Percentiles rank a stretch among this genome's conserved stretches.
phyloP scores from a whole-genome alignment of 2,113 vertebrate genomes.

The Semicossyphus pulcher region DNA sequence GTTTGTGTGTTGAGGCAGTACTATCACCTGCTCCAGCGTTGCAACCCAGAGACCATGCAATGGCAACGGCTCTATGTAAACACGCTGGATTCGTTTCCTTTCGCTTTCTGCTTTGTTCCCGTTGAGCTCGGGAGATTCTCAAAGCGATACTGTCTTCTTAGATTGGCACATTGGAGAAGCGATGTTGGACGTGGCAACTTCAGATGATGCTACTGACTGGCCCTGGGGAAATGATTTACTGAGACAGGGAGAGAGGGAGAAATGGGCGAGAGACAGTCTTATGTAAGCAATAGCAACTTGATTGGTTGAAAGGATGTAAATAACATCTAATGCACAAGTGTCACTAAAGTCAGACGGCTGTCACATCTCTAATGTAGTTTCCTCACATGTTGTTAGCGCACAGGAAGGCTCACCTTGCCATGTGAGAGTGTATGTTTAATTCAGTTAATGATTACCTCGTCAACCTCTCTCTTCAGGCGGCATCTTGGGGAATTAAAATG shows the following conservation, averaged over 20 bases:
- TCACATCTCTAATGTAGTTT: conserved; percentile 30
- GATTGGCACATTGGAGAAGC: conserved; percentile 59
- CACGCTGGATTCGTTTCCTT: conserved; percentile 15
- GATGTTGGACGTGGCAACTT: conserved; percentile 63
- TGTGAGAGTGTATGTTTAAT: conserved; percentile 14
- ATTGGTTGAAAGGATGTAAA: conserved; percentile 46
- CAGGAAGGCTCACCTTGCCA: conserved; percentile 11
- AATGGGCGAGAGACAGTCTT: conserved; percentile 57
- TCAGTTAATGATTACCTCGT: conserved; percentile 16
- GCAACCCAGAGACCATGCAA: conserved; percentile 35
- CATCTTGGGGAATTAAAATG: conserved; percentile 50
- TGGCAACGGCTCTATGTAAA: conserved; percentile 46
- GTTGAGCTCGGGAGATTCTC: conserved; percentile 35
- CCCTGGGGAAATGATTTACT: conserved; percentile 72
- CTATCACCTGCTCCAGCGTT: conserved; percentile 56
- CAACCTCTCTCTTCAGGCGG: conserved; percentile 15
- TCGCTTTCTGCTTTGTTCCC: background rate
- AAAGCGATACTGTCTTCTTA: conserved; percentile 57
- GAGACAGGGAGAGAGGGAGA: conserved; percentile 58
- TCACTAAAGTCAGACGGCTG: conserved; percentile 41
- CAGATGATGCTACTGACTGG: conserved; percentile 73
- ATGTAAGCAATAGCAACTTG: conserved; percentile 63
- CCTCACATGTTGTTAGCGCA: conserved; percentile 23
- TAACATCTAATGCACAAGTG: conserved; percentile 43
- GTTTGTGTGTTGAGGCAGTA: background rate